Conservation (phyloP, 1,140 invertebrate genomes). For the Drosophila nebulosa region DNA sequence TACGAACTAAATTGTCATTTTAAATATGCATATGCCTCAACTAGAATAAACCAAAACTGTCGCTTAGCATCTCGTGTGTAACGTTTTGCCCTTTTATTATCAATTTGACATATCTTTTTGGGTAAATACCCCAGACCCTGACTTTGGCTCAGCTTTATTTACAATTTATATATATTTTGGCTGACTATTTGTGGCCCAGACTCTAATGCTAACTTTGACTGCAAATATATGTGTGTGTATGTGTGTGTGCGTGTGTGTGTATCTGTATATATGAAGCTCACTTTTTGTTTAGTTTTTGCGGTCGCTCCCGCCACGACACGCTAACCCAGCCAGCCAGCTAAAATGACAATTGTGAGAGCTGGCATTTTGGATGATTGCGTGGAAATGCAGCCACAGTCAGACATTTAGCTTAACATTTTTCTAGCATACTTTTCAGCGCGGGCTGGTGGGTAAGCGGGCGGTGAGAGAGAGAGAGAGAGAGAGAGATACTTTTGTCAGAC, state of each 20-base stretch:
- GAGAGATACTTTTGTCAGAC: constrained; percentile 3
- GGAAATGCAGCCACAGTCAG: constrained; percentile 51
- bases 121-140: too few relatives aligned
- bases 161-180: constrained; percentile 41
- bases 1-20: too few relatives aligned
- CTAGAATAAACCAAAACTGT: neutral
- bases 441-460: too few relatives aligned
- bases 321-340: constrained; percentile 17
- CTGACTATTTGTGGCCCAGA: constrained; percentile 12
- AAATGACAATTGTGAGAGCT: constrained; percentile 50
- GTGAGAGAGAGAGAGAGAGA: too few relatives aligned
- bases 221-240: constrained; percentile 16
- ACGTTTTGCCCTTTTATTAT: constrained; percentile 1
- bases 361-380: constrained; percentile 67
- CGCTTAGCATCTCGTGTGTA: constrained; percentile 41
- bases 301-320: constrained; percentile 29
- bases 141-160: constrained; percentile 14
- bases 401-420: constrained; percentile 46
- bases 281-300: constrained; percentile 21
- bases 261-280: constrained; percentile 16
- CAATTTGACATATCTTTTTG: constrained; percentile 17
- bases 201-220: constrained; percentile 71
- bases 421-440: neutral
- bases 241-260: too few relatives aligned
- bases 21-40: too few relatives aligned